These are phyloP conservation scores for Rhombomys opimus DNA, from an alignment of 2,113 vertebrate species.

Conservation along the genomic window DNA sequence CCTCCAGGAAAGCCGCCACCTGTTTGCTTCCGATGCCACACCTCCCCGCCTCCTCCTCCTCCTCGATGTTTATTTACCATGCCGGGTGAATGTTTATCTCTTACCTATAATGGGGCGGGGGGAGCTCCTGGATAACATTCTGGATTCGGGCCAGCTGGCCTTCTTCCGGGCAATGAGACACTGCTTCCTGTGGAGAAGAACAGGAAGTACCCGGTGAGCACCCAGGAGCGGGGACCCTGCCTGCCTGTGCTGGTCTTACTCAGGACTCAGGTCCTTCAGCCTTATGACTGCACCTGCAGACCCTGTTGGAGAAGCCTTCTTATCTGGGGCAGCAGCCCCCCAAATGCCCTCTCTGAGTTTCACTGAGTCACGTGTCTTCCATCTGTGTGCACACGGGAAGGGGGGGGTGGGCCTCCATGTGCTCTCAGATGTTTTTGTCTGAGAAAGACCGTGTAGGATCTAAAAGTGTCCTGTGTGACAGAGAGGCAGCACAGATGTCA, in stretches of 20 bases:
- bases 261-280: background rate
- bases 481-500: background rate
- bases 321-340: background rate
- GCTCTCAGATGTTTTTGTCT: background rate
- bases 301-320: background rate
- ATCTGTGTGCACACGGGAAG: accelerated
- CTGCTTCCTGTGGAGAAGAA: slow-evolving; percentile 87
- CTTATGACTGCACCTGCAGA: background rate
- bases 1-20: background rate
- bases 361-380: background rate
- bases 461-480: background rate
- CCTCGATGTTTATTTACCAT: background rate
- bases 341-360: background rate
- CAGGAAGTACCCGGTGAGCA: background rate
- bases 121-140: slow-evolving; percentile 95
- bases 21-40: background rate
- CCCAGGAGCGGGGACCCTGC: background rate
- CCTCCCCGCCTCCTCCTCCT: background rate
- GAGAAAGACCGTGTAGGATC: background rate
- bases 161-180: slow-evolving; percentile 90
- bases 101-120: slow-evolving; percentile 96
- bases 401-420: background rate
- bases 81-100: background rate
- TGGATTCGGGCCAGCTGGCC: slow-evolving; percentile 93
- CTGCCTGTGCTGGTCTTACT: background rate